phyloP scores from a whole-genome alignment of 2,888 invertebrate genomes.

The Scotopteryx bipunctaria region DNA sequence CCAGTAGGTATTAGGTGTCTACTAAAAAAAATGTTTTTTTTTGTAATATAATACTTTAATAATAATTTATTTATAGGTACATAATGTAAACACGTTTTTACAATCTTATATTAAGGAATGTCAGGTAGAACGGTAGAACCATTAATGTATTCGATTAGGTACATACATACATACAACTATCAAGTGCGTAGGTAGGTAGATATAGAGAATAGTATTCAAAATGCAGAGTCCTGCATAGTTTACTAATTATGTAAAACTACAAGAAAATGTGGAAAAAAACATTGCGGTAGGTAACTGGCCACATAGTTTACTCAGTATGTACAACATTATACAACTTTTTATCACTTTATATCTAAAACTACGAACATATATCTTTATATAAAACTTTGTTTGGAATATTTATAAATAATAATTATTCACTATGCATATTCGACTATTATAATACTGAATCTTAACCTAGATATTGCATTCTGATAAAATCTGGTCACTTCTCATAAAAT shows the following conservation, averaged over 20 bases:
- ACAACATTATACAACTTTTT: conserved; percentile 34
- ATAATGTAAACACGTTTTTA: conserved; percentile 63
- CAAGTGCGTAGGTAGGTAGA: conserved; percentile 5
- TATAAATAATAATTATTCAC: conserved; percentile 70
- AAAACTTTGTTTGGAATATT: conserved; percentile 72
- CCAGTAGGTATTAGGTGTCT: too few species aligned
- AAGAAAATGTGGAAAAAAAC: background rate
- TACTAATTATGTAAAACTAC: background rate
- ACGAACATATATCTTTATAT: conserved; percentile 52
- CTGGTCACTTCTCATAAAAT: conserved; percentile 77
- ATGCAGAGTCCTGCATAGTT: too few species aligned
- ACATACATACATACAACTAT: conserved; percentile 6
- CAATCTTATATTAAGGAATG: conserved; percentile 46
- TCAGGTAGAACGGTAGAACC: conserved; percentile 18
- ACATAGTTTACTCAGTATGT: conserved; percentile 12
- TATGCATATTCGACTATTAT: conserved; percentile 75
- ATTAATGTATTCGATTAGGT: conserved; percentile 15
- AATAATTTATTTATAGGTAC: conserved; percentile 79
- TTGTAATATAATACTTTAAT: conserved; percentile 56
- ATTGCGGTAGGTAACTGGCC: conserved; percentile 2
- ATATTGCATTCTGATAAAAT: conserved; percentile 83
- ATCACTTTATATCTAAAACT: conserved; percentile 45
- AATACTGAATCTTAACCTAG: conserved; percentile 80
- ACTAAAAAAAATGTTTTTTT: background rate
- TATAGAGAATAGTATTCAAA: conserved; percentile 11